Percentiles rank a stretch among this genome's conserved stretches.
Evolutionary conservation across 2,888 invertebrate genomes (phyloP).

Genomic region (Pristionchus mayeri): DNA sequence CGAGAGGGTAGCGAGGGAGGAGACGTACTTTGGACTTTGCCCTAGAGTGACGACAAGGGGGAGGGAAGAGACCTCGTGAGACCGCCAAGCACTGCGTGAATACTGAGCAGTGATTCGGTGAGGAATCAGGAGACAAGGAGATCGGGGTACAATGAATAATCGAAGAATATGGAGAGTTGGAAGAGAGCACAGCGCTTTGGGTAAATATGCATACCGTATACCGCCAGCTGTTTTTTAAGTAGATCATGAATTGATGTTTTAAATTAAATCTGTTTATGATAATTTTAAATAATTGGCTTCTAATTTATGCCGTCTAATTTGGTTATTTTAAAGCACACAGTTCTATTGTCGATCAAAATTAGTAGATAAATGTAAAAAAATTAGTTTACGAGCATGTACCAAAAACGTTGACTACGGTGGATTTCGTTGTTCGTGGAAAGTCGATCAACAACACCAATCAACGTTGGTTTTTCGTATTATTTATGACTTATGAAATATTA

Average conservation of each 20-base stretch:
- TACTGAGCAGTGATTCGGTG: neutral
- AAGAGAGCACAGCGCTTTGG: neutral
- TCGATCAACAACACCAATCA: neutral
- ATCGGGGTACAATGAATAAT: neutral
- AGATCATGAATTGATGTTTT: neutral
- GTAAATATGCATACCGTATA: neutral
- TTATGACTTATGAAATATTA: neutral
- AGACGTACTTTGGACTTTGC: constrained; percentile 48
- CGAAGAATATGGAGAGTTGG: neutral
- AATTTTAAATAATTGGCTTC: neutral
- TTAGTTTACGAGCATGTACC: neutral
- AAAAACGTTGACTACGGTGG: neutral
- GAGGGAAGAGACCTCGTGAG: constrained; percentile 3
- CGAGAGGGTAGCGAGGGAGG: neutral
- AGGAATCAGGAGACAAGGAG: neutral
- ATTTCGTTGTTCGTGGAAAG: neutral
- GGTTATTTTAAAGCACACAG: no score
- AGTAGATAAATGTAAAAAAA: no score
- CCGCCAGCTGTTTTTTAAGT: neutral
- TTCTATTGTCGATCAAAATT: no score
- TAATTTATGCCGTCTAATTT: no score
- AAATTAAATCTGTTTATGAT: neutral
- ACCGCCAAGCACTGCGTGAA: neutral
- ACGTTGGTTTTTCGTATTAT: neutral
- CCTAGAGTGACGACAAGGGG: neutral